A percentile compares a stretch with the other conserved stretches of the same genome.
phyloP scores from a whole-genome alignment of 2,113 vertebrate genomes.

The Verasper variegatus region DNA sequence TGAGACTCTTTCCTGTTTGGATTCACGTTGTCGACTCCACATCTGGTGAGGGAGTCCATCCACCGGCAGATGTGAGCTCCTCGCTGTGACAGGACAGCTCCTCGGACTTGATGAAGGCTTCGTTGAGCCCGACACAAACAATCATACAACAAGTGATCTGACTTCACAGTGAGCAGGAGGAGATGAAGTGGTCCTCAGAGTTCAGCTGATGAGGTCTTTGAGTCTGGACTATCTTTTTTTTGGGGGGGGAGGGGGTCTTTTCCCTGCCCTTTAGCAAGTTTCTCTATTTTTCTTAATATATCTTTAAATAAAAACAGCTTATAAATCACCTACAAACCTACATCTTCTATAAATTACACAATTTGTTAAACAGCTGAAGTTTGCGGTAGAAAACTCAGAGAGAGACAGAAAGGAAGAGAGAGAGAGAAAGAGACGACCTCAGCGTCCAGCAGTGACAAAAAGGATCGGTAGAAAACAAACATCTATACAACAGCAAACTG shows the following conservation, averaged over 20 bases:
- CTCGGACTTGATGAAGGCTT: background rate
- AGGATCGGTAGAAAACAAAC: conserved; percentile 64
- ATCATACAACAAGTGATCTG: background rate
- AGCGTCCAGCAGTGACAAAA: conserved; percentile 67
- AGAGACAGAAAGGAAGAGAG: conserved; percentile 33
- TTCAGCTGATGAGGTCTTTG: conserved; percentile 5
- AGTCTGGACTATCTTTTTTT: conserved; percentile 26
- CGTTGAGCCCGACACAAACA: background rate
- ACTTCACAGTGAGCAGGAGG: background rate
- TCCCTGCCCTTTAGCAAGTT: conserved; percentile 41
- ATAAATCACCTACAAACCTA: conserved; percentile 74
- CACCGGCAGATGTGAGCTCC: conserved; percentile 11
- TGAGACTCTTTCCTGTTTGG: background rate
- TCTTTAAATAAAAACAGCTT: conserved; percentile 75
- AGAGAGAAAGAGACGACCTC: conserved; percentile 9
- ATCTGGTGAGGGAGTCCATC: background rate
- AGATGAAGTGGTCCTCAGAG: conserved; percentile 7
- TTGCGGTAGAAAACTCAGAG: conserved; percentile 70
- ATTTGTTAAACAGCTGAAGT: conserved; percentile 46
- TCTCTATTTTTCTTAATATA: conserved; percentile 14
- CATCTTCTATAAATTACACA: conserved; percentile 69
- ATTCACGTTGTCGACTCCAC: background rate
- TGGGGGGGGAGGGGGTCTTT: conserved; percentile 16
- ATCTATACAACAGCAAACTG: conserved; percentile 58
- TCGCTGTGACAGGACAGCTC: conserved; percentile 6